Evolutionary conservation across 2,797 vertebrate species (phyloP), one percentile per base, ranked within the genome.

Genomic region (Leucoraja ocellata): DNA sequence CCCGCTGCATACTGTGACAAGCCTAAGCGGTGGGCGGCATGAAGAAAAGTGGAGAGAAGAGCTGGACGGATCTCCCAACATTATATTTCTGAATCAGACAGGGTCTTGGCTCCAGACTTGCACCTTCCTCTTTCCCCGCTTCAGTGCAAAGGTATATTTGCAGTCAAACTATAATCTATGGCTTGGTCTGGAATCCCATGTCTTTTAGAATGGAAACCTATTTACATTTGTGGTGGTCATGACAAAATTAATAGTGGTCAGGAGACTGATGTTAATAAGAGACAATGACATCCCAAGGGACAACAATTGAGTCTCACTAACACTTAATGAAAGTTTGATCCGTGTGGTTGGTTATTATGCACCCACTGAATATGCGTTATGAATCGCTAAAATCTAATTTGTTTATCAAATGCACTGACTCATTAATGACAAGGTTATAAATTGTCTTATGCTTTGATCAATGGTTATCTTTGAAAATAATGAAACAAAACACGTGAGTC

Each of bases 401-500:
- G 61, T 68, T 68, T 88, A 46, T 88, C 61, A 88, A 88, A 32
- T 88, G 61, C 84, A 88, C 61, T 88, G 84, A 68, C 84, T 68
- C n/a, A 88, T 88, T 88, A 88, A 88, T 88, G 68, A 65, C 84
- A 88, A 36, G 63, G 84, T 88, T 88, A 88, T 88, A 32, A 88
- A 63, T 32, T 36, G 61, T 88, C 28, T 18, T n/a, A 21, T 18
- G 21, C 16, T 21, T 23, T 65, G 61, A n/a, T 68, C 61, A 3
- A 11, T 68, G 16, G 61, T 88, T 88, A 36, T 88, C 16, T 88
- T 68, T 36, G n/a, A 16, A 88, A 36, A 18, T 88, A 14, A 61
- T 65, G 61, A 88, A 65, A n/a, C 61, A 65, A 88, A 65, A 16
- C 16, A 28, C 10, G 2, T 4, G 18, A 68, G 16, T 61, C 63